Evolutionary conservation across 2,888 invertebrate species (phyloP).

Genomic region (Xanthostigma xanthostigma): DNA sequence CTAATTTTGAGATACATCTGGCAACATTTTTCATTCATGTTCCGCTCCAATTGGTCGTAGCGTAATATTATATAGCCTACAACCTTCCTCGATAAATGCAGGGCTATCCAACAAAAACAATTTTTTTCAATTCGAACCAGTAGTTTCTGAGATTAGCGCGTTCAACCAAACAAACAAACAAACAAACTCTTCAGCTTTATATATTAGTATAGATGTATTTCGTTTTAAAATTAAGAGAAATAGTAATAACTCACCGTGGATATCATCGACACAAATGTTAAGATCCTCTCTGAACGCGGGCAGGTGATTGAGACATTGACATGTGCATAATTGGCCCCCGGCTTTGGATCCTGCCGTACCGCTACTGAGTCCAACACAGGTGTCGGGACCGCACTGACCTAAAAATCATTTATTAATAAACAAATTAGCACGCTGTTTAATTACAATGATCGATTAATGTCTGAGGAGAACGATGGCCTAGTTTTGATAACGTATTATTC

Average conservation of each 20-base stretch:
- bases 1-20: too few relatives aligned
- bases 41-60: too few relatives aligned
- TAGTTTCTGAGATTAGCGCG: too few relatives aligned
- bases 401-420: not conserved
- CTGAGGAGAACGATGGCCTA: not conserved
- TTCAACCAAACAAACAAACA: too few relatives aligned
- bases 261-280: slow-evolving; percentile 70
- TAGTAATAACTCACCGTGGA: slow-evolving; percentile 49
- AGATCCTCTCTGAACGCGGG: slow-evolving; percentile 74
- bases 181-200: too few relatives aligned
- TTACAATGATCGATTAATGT: not conserved
- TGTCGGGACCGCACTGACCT: slow-evolving; percentile 38
- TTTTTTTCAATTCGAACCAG: too few relatives aligned
- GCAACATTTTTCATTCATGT: too few relatives aligned
- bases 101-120: too few relatives aligned
- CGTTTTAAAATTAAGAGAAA: not conserved
- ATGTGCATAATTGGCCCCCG: slow-evolving; percentile 42
- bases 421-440: not conserved
- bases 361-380: slow-evolving; percentile 51
- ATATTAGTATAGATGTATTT: too few relatives aligned
- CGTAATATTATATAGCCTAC: too few relatives aligned
- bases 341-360: slow-evolving; percentile 39
- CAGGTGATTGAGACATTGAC: slow-evolving; percentile 60
- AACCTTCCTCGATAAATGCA: too few relatives aligned
- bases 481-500: not conserved